Evolutionary conservation across 1,140 invertebrate genomes (phyloP).

Genomic region (Parapsyche elsis): DNA sequence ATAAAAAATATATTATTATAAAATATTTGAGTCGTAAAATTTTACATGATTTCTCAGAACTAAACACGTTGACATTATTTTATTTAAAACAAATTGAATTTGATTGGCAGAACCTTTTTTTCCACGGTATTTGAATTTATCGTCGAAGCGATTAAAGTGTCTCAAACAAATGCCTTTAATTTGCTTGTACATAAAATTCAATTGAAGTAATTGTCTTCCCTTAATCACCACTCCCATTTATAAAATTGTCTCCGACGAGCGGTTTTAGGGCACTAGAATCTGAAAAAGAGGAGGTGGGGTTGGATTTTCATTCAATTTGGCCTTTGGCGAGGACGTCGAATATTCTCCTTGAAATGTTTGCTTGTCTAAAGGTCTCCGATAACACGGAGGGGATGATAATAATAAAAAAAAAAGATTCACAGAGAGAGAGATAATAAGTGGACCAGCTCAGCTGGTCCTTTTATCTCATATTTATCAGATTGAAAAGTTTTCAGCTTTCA

Average conservation of each 20-base stretch:
- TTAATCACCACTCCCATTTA: background rate
- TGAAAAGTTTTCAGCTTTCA: conserved; percentile 32
- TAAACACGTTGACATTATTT: too few species aligned
- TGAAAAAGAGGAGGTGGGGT: background rate
- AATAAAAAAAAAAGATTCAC: conserved; percentile 7
- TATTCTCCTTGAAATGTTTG: background rate
- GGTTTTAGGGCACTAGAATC: too few species aligned
- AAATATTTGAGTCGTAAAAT: too few species aligned
- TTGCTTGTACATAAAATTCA: conserved; percentile 1
- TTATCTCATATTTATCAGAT: conserved; percentile 23
- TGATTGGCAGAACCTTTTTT: too few species aligned
- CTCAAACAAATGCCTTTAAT: background rate
- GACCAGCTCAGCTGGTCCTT: background rate
- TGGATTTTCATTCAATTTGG: conserved; percentile 9
- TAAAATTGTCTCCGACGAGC: background rate
- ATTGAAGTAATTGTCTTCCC: background rate
- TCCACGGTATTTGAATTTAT: too few species aligned
- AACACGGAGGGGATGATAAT: background rate
- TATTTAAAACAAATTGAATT: too few species aligned
- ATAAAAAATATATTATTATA: too few species aligned
- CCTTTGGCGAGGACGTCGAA: background rate
- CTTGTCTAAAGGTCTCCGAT: background rate
- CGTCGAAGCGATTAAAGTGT: background rate
- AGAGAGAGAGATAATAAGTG: background rate
- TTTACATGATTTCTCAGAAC: too few species aligned